Conservation (phyloP, 2,888 invertebrate species). For the Nomada goodeniana region DNA sequence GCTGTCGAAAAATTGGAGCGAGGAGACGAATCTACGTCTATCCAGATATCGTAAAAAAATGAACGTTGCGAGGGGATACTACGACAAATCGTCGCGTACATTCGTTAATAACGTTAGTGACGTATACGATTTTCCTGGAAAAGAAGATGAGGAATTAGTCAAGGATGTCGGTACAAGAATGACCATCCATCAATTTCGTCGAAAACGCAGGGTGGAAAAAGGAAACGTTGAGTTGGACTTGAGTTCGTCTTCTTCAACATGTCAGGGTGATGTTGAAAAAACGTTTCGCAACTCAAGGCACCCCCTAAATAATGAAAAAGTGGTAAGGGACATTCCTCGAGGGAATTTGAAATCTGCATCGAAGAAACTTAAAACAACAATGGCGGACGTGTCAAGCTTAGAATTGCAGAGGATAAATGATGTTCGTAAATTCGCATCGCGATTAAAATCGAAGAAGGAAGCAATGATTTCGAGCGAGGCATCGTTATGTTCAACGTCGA, state of each 20-base stretch:
- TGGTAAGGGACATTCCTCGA: neutral
- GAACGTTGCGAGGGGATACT: neutral
- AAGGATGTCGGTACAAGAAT: neutral
- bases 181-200: constrained; percentile 7
- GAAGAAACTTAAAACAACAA: neutral
- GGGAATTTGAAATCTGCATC: too few relatives aligned
- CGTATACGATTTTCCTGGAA: neutral
- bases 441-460: neutral
- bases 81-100: neutral
- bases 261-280: neutral
- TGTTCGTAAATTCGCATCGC: constrained; percentile 13
- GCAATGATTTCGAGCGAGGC: neutral
- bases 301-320: too few relatives aligned
- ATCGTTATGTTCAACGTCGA: neutral
- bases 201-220: neutral
- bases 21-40: too few relatives aligned
- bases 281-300: neutral
- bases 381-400: neutral
- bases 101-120: neutral
- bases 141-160: neutral
- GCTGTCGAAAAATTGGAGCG: neutral
- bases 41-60: neutral
- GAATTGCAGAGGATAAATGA: constrained; percentile 18
- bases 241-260: neutral
- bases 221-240: neutral